Conservation (phyloP, 2,888 invertebrate species). For the Norana najaformis region DNA sequence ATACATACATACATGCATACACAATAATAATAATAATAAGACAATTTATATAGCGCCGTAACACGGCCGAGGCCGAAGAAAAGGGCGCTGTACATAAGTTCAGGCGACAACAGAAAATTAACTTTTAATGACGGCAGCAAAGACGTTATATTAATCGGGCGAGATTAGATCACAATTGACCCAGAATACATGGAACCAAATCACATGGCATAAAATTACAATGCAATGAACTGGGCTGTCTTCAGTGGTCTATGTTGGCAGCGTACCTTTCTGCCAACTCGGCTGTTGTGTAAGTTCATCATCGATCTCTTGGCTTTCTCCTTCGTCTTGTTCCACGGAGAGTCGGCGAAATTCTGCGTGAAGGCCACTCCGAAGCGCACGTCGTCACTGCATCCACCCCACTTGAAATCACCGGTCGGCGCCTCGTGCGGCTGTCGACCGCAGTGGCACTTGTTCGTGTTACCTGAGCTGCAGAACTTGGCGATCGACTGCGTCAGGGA, state of each 20-base stretch:
- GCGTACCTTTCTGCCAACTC: slow-evolving; percentile 89
- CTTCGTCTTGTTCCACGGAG: slow-evolving; percentile 37
- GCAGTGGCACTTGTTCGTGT: slow-evolving; percentile 77
- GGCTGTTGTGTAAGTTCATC: slow-evolving; percentile 95
- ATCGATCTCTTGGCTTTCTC: slow-evolving; percentile 81
- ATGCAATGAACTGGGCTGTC: too few relatives aligned
- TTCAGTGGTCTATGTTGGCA: too few relatives aligned
- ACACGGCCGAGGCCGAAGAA: too few relatives aligned
- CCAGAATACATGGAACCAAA: too few relatives aligned
- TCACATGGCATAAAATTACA: too few relatives aligned
- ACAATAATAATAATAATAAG: too few relatives aligned
- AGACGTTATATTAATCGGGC: too few relatives aligned
- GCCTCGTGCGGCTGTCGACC: slow-evolving; percentile 74
- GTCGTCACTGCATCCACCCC: slow-evolving; percentile 78
- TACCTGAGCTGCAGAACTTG: slow-evolving; percentile 77
- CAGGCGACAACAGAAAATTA: too few relatives aligned
- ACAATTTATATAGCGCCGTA: too few relatives aligned
- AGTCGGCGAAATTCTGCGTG: slow-evolving; percentile 60
- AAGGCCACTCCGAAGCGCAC: slow-evolving; percentile 54
- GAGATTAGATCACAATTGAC: too few relatives aligned
- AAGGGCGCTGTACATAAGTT: too few relatives aligned
- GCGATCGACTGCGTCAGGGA: slow-evolving; percentile 78
- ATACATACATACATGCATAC: neutral
- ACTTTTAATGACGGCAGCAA: too few relatives aligned
- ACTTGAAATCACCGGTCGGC: slow-evolving; percentile 65